Percentiles rank a stretch among this genome's conserved stretches.
These are phyloP conservation scores for Xenus cinereus DNA, from an alignment of 2,113 vertebrate genomes.

Conservation along the genomic window DNA sequence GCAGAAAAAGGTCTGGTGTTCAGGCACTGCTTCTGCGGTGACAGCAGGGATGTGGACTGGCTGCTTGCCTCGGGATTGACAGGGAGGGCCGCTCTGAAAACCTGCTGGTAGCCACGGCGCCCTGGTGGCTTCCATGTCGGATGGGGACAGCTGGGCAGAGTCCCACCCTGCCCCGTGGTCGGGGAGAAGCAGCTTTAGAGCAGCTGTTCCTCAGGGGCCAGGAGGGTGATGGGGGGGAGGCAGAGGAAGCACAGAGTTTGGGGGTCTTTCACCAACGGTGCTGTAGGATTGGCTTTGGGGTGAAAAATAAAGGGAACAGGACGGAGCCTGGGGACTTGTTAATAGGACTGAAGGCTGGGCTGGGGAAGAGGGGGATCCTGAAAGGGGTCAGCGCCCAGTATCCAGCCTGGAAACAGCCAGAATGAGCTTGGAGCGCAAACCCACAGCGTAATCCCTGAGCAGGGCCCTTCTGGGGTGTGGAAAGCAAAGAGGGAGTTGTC, in stretches of 20 bases:
- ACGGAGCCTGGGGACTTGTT: background rate
- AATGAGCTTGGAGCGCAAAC: rapidly evolving
- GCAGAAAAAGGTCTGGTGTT: background rate
- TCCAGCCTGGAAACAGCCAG: background rate
- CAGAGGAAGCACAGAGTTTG: background rate
- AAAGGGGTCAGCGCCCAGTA: no score
- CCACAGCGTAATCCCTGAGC: rapidly evolving
- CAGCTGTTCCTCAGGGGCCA: background rate
- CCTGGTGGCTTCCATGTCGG: background rate
- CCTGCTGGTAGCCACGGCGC: background rate
- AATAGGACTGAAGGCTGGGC: background rate
- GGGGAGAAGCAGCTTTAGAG: background rate
- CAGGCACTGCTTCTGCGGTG: background rate
- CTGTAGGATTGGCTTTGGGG: background rate
- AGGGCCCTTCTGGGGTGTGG: rapidly evolving
- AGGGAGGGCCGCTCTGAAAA: background rate
- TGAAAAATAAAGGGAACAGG: background rate
- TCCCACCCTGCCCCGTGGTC: background rate
- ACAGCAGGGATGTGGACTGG: background rate
- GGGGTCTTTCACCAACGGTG: background rate
- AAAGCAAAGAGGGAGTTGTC: background rate
- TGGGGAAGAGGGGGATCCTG: background rate
- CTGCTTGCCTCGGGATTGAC: background rate
- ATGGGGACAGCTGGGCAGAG: background rate
- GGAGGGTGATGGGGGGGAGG: background rate